A percentile compares a stretch with the other conserved stretches of the same genome.
Conservation (phyloP, 1,140 invertebrate species). For the Lysiphlebus fabarum region DNA sequence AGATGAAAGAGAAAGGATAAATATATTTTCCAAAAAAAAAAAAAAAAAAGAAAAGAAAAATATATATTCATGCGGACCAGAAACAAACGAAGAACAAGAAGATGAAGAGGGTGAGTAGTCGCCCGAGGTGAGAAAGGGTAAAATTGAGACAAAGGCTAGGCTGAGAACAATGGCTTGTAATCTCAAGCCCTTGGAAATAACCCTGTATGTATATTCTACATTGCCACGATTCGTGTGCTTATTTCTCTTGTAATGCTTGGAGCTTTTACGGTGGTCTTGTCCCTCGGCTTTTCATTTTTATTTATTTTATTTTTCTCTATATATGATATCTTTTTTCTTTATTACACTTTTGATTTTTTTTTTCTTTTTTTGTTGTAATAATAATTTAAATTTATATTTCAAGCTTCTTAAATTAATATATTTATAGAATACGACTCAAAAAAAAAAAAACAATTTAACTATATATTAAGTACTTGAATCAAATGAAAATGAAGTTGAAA, state of each 20-base stretch:
- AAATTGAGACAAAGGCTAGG: slow-evolving; percentile 48
- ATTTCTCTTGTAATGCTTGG: slow-evolving; percentile 2
- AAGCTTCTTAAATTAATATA: no score
- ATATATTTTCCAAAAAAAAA: no score
- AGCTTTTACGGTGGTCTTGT: slow-evolving; percentile 12
- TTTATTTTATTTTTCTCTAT: no score
- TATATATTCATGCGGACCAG: background rate
- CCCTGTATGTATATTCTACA: slow-evolving; percentile 35
- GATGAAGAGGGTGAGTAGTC: slow-evolving; percentile 27
- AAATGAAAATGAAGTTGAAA: no score
- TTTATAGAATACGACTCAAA: no score
- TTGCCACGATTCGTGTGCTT: slow-evolving; percentile 4
- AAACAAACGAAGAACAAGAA: slow-evolving; percentile 5
- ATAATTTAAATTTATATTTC: no score
- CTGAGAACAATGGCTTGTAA: slow-evolving; percentile 53
- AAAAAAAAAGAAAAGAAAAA: slow-evolving; percentile 10
- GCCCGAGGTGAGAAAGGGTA: slow-evolving; percentile 34
- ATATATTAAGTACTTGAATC: no score
- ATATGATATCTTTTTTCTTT: no score
- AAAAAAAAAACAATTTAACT: no score
- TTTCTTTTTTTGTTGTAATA: no score
- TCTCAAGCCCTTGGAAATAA: slow-evolving; percentile 51
- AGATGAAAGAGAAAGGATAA: no score
- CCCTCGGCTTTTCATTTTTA: background rate
- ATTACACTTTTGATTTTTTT: no score